A percentile compares a stretch with the other conserved stretches of the same genome.
phyloP scores from a whole-genome alignment of 2,888 invertebrate genomes.

The Pterobdella sp. region DNA sequence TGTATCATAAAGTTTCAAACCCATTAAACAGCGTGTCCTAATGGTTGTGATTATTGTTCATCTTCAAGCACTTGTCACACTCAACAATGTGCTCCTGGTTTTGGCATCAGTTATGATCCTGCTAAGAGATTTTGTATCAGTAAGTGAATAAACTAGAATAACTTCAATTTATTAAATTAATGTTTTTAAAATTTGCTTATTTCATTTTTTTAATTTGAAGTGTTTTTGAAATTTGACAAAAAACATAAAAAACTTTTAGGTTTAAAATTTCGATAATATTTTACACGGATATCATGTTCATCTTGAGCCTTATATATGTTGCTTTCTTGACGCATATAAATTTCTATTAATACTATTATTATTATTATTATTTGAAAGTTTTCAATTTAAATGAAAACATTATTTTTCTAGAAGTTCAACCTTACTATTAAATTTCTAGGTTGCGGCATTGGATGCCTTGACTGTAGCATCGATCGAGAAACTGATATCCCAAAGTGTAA shows the following conservation, averaged over 20 bases:
- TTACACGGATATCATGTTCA: too few species aligned
- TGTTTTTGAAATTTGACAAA: too few species aligned
- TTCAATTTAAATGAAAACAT: neutral
- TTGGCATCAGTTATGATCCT: constrained; percentile 28
- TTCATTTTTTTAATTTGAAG: too few species aligned
- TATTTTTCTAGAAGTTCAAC: neutral
- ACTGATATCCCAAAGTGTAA: constrained; percentile 17
- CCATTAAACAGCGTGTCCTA: constrained; percentile 26
- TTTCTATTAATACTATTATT: too few species aligned
- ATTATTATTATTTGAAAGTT: too few species aligned
- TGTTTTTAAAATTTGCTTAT: neutral
- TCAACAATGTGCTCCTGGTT: constrained; percentile 31
- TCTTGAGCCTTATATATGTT: too few species aligned
- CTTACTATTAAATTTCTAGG: neutral
- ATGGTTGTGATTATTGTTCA: constrained; percentile 26
- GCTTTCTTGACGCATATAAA: too few species aligned
- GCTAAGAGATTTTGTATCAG: constrained; percentile 23
- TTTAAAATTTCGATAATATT: too few species aligned
- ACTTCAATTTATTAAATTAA: too few species aligned
- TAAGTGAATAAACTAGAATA: too few species aligned
- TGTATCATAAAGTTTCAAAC: too few species aligned
- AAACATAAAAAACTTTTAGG: too few species aligned
- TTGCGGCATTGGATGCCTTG: constrained; percentile 14
- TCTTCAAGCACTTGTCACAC: constrained; percentile 19
- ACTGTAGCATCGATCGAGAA: constrained; percentile 14